A percentile compares a stretch with the other conserved stretches of the same genome.
phyloP scores from a whole-genome alignment of 1,140 invertebrate genomes.

The Zeugodacus cucurbitae region DNA sequence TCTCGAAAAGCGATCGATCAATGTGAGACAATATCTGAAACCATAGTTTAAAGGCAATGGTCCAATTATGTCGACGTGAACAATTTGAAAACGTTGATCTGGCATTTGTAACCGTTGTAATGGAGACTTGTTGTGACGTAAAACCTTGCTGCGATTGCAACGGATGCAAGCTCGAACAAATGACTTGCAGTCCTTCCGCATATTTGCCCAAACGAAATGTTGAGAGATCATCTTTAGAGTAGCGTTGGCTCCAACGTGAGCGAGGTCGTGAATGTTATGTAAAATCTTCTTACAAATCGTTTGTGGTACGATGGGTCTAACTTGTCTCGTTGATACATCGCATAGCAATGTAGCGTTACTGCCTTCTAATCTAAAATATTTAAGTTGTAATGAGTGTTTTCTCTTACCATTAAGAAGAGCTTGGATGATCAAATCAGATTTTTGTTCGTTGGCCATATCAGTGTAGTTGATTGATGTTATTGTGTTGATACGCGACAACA shows the following conservation, averaged over 20 bases:
- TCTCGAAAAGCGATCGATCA: too few species aligned
- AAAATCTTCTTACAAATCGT: not conserved
- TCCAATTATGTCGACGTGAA: not conserved
- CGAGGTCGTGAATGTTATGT: not conserved
- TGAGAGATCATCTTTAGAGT: not conserved
- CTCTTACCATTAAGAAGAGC: not conserved
- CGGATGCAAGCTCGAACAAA: not conserved
- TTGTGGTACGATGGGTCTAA: too few species aligned
- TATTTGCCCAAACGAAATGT: not conserved
- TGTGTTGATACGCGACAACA: constrained; percentile 51
- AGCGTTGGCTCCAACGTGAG: not conserved
- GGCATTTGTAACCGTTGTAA: not conserved
- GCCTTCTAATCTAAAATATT: not conserved
- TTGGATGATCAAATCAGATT: not conserved
- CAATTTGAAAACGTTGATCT: not conserved
- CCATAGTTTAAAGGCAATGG: not conserved
- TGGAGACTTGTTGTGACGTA: not conserved
- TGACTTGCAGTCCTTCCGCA: not conserved
- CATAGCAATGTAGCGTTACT: not conserved
- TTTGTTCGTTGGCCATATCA: not conserved
- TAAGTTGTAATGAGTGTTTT: not conserved
- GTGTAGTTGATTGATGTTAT: not conserved
- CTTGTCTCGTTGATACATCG: too few species aligned
- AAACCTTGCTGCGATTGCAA: not conserved
- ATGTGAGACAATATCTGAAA: too few species aligned